phyloP scores from a whole-genome alignment of 2,888 invertebrate genomes.

The Rhamphomyia laevipes region DNA sequence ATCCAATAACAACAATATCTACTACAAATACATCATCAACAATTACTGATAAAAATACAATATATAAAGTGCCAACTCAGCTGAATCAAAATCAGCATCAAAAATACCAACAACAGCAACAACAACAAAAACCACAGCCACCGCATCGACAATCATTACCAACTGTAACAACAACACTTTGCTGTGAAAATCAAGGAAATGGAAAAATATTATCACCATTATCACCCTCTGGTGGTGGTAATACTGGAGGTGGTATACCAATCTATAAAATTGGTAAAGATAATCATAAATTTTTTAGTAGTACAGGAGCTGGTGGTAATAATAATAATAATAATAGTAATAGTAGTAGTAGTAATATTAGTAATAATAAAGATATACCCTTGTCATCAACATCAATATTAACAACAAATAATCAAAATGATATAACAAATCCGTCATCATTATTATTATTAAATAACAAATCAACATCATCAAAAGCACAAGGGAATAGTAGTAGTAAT shows the following conservation, averaged over 20 bases:
- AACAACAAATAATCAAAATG: not conserved
- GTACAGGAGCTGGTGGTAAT: not conserved
- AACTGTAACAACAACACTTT: constrained; percentile 15
- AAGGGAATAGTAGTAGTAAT: not conserved
- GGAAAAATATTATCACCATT: not conserved
- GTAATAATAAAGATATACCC: not conserved
- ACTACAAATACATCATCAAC: constrained; percentile 17
- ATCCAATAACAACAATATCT: not conserved
- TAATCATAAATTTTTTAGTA: not conserved
- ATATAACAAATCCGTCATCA: constrained; percentile 11
- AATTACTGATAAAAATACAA: constrained; percentile 15
- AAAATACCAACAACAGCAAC: constrained; percentile 3
- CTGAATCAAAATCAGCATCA: not conserved
- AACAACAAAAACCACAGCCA: not conserved
- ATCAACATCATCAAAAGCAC: not conserved
- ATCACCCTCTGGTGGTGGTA: not conserved
- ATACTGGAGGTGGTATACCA: not conserved
- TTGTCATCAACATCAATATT: too few species aligned
- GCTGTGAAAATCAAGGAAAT: constrained; percentile 9
- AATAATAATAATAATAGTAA: not conserved
- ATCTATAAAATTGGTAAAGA: too few species aligned
- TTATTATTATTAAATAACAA: not conserved
- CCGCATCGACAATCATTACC: constrained; percentile 10
- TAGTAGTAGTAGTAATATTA: not conserved
- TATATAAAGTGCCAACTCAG: not conserved